phyloP scores from a whole-genome alignment of 1,140 invertebrate genomes.

The Trichonephila clavipes region DNA sequence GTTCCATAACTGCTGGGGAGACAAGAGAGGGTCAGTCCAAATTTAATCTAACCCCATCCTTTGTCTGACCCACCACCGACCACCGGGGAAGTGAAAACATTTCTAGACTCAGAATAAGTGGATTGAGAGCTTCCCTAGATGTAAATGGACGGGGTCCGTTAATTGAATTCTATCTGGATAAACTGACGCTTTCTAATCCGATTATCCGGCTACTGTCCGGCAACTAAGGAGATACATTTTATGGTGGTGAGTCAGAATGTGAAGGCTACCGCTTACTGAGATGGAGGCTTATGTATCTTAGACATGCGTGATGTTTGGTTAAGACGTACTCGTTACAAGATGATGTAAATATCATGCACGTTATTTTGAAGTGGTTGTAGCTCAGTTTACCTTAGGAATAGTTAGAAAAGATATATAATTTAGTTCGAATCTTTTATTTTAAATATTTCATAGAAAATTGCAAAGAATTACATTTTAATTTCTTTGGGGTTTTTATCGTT shows the following conservation, averaged over 20 bases:
- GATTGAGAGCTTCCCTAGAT: neutral
- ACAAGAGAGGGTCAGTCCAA: neutral
- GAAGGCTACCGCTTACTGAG: too few species aligned
- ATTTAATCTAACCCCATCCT: neutral
- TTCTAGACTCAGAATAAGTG: neutral
- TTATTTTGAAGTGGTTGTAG: too few species aligned
- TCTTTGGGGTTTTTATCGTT: too few species aligned
- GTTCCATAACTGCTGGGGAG: neutral
- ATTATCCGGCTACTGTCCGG: constrained; percentile 10
- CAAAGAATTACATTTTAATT: too few species aligned
- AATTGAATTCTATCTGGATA: constrained; percentile 17
- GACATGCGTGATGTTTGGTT: too few species aligned
- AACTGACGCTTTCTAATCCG: constrained; percentile 37
- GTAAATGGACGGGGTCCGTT: constrained; percentile 13
- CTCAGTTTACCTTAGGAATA: too few species aligned
- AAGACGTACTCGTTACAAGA: too few species aligned
- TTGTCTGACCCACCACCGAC: neutral
- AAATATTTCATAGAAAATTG: too few species aligned
- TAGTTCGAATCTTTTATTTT: too few species aligned
- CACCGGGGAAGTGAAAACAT: neutral
- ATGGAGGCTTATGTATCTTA: too few species aligned
- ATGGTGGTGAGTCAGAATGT: neutral
- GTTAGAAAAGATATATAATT: too few species aligned
- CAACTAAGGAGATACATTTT: neutral
- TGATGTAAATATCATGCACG: too few species aligned